phyloP scores from a whole-genome alignment of 2,797 vertebrate genomes.

The Caiman crocodilus region DNA sequence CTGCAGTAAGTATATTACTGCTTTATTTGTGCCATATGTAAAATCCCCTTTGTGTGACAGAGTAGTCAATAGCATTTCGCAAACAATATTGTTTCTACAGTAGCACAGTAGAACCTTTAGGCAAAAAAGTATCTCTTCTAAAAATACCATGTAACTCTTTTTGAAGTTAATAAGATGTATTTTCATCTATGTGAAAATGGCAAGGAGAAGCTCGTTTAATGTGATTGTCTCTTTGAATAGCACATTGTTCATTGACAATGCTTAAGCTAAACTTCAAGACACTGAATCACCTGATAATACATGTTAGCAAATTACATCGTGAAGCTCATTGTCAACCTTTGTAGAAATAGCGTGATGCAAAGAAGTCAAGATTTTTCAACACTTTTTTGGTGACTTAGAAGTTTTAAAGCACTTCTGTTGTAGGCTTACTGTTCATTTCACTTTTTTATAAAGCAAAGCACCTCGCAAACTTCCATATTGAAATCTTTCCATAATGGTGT shows the following conservation, averaged over 20 bases:
- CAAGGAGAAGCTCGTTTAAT: not conserved
- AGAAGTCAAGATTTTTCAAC: slow-evolving; percentile 8
- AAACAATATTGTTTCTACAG: not conserved
- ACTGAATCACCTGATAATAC: not conserved
- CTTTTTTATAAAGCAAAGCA: not conserved
- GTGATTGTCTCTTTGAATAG: not conserved
- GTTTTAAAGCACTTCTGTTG: not conserved
- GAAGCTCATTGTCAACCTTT: not conserved
- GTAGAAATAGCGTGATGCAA: not conserved
- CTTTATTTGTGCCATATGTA: not conserved
- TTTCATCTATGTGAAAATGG: not conserved
- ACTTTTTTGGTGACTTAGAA: not conserved
- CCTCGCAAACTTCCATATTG: not conserved
- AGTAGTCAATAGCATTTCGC: not conserved
- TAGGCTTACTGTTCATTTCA: fast-evolving
- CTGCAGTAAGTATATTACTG: not conserved
- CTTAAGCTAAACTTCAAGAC: not conserved
- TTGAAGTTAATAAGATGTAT: slow-evolving; percentile 12
- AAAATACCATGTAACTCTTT: not conserved
- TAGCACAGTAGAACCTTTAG: not conserved
- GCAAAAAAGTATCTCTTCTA: not conserved
- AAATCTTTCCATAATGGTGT: not conserved
- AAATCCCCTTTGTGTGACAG: not conserved
- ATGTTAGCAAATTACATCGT: not conserved
- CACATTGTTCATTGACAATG: not conserved